These are phyloP conservation scores for Aromia moschata DNA, from an alignment of 2,888 invertebrate species.

Conservation along the genomic window DNA sequence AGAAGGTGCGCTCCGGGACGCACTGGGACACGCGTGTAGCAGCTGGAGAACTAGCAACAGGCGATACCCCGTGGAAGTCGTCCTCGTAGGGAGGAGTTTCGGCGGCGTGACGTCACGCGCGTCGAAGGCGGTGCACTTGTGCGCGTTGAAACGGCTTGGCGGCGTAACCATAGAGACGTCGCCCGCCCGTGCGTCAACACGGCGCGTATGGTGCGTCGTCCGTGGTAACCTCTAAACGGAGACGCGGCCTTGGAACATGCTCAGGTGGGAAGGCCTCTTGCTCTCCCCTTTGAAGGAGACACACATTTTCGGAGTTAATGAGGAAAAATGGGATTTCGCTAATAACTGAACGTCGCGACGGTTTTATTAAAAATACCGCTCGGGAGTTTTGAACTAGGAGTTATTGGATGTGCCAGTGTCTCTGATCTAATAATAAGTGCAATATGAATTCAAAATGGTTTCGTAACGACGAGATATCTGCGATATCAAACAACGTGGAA, in stretches of 20 bases:
- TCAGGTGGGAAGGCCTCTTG: slow-evolving; percentile 35
- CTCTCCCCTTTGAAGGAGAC: slow-evolving; percentile 27
- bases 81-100: slow-evolving; percentile 59
- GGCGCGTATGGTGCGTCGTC: slow-evolving; percentile 58
- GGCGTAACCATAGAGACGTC: slow-evolving; percentile 57
- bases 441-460: too few relatives aligned
- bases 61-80: slow-evolving; percentile 59
- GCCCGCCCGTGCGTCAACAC: slow-evolving; percentile 59
- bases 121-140: slow-evolving; percentile 60
- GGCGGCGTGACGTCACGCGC: slow-evolving; percentile 57
- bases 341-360: slow-evolving; percentile 19
- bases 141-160: slow-evolving; percentile 58
- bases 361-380: slow-evolving; percentile 13
- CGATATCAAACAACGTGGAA: too few relatives aligned
- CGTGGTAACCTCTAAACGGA: slow-evolving; percentile 56
- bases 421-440: too few relatives aligned
- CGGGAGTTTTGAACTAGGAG: too few relatives aligned
- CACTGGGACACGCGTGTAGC: slow-evolving; percentile 56
- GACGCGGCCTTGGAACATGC: slow-evolving; percentile 48
- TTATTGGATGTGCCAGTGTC: too few relatives aligned
- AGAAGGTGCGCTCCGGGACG: slow-evolving; percentile 44
- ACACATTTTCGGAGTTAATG: slow-evolving; percentile 19
- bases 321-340: slow-evolving; percentile 23
- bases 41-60: slow-evolving; percentile 64
- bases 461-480: too few relatives aligned